A percentile compares a stretch with the other conserved stretches of the same genome.
These are phyloP conservation scores for Eupithecia centaureata DNA, from an alignment of 2,888 invertebrate species.

Conservation along the genomic window DNA sequence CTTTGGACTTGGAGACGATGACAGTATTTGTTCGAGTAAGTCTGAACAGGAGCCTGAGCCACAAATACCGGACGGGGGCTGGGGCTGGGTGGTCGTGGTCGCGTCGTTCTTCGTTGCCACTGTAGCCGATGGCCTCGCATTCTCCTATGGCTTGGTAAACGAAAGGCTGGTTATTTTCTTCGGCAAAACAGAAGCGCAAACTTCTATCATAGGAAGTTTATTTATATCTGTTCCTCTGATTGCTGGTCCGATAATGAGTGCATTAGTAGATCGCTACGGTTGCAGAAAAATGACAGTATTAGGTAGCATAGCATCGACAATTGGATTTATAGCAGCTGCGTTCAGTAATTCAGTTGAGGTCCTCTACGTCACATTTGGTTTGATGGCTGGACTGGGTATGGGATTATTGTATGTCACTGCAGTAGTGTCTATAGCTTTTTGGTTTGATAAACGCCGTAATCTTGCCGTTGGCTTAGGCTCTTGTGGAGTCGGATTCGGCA, in stretches of 20 bases:
- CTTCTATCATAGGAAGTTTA: conserved; percentile 94
- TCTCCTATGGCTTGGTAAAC: conserved; percentile 95
- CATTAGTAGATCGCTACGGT: conserved; percentile 93
- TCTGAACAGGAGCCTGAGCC: conserved; percentile 72
- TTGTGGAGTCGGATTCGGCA: conserved; percentile 95
- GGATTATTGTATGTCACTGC: conserved; percentile 94
- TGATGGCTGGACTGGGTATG: conserved; percentile 92
- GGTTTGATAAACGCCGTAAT: conserved; percentile 94
- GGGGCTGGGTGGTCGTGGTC: conserved; percentile 96
- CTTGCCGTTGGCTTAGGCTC: conserved; percentile 94
- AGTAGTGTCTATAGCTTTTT: conserved; percentile 95
- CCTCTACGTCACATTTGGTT: conserved; percentile 92
- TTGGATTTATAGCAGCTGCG: conserved; percentile 91
- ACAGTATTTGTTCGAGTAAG: conserved; percentile 77
- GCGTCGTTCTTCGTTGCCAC: conserved; percentile 93
- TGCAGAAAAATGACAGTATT: conserved; percentile 90
- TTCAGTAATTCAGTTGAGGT: conserved; percentile 88
- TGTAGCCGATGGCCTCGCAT: conserved; percentile 96
- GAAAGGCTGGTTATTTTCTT: conserved; percentile 91
- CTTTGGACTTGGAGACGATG: conserved; percentile 78
- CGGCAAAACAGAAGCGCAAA: conserved; percentile 90
- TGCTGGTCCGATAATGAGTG: conserved; percentile 92
- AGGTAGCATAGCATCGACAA: conserved; percentile 88
- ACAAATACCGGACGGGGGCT: conserved; percentile 92
- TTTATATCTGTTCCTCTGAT: conserved; percentile 95